Base-by-base conservation (phyloP, 2,888 invertebrate genomes). In the Cerastis leucographa region DNA sequence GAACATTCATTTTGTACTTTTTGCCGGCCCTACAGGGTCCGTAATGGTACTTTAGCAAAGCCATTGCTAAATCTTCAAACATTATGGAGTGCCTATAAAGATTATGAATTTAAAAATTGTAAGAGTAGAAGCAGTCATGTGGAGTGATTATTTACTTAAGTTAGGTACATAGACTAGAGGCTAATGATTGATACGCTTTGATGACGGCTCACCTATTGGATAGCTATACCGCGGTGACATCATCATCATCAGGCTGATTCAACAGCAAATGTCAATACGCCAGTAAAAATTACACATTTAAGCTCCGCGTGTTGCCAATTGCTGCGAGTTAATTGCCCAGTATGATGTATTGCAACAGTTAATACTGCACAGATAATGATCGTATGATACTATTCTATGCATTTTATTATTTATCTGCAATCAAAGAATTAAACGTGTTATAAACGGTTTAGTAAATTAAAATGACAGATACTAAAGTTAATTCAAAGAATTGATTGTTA, bases 221-320 rank as follows among this genome's bases (percentile, higher is more conserved):
- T 90, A 89, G 87, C 90, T 90, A 92, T 89, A 90, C 82, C 75
- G 76, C 67, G 78, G 81, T 92, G 92, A 92, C 91, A 92, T 91
- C 91, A 92, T 86, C 87, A 85, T 87, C 86, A 78, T 51, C 72
- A 82, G 75, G 80, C 86, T 92, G 91, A 93, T 90, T 93, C 93
- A 93, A 90, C 88, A 82, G 80, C 79, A 85, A 89, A 88, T 91
- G 91, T 91, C 90, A 89, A 90, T 92, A 91, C 78, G 85, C 86
- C 83, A 90, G 88, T 90, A 90, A 91, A 88, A 89, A 89, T 87
- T 83, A 89, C 85, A 75, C 74, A 78, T 76, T 85, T 72, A 74
- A 80, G 90, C 93, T 92, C 93, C 92, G 93, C 92, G 87, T 93
- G 87, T 90, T 85, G 85, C 86, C 86, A 89, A 88, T 87, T 83